phyloP scores from a whole-genome alignment of 1,140 invertebrate species.

The Apis florea region DNA sequence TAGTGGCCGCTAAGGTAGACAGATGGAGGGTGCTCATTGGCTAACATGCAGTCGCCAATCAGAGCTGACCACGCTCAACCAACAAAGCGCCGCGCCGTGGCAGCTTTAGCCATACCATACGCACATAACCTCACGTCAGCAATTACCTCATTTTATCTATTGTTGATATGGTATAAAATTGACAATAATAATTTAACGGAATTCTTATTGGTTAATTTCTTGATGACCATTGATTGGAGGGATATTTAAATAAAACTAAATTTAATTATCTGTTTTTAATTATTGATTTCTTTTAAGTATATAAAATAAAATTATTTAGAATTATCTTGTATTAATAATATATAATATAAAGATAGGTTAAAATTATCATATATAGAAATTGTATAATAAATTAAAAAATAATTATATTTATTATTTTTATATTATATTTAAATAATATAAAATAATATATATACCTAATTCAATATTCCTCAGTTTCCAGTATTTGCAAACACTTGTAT shows the following conservation, averaged over 20 bases:
- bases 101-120: constrained; percentile 17
- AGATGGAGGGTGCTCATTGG: constrained; percentile 83
- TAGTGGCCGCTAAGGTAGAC: constrained; percentile 78
- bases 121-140: constrained; percentile 33
- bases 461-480: not conserved
- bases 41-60: constrained; percentile 76
- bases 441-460: not conserved
- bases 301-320: too few species aligned
- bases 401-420: not conserved
- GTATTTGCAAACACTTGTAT: not conserved
- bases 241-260: constrained; percentile 2
- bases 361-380: too few species aligned
- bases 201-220: not conserved
- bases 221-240: not conserved
- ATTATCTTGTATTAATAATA: too few species aligned
- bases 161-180: constrained; percentile 45
- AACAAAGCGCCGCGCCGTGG: constrained; percentile 54
- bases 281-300: too few species aligned
- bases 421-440: too few species aligned
- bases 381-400: not conserved
- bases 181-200: not conserved
- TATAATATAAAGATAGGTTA: too few species aligned
- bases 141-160: constrained; percentile 44
- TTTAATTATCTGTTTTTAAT: not conserved
- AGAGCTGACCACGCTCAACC: constrained; percentile 78